Percentiles rank a stretch among this genome's conserved stretches.
phyloP scores from a whole-genome alignment of 2,888 invertebrate genomes.

The Glyphotaelius pellucidus region DNA sequence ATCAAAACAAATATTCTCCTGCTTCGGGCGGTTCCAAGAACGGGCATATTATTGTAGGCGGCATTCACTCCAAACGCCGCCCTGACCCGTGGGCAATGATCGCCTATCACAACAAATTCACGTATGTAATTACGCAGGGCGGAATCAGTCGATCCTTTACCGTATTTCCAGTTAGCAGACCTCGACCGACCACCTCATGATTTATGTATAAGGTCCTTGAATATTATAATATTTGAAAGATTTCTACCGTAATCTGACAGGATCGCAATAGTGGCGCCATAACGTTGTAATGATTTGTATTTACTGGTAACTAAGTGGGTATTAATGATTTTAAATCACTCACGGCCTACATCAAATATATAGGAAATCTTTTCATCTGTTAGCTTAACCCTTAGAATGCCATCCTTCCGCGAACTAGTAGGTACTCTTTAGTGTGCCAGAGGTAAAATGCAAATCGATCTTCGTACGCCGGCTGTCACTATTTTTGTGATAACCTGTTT shows the following conservation, averaged over 20 bases:
- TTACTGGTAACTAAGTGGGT: background rate
- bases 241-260: background rate
- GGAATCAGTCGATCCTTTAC: background rate
- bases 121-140: constrained; percentile 14
- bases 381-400: background rate
- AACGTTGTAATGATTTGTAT: background rate
- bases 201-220: background rate
- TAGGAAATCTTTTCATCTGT: background rate
- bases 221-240: background rate
- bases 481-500: too few species aligned
- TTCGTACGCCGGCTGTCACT: too few species aligned
- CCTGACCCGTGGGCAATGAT: constrained; percentile 41
- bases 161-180: background rate
- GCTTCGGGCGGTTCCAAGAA: constrained; percentile 32
- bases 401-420: too few species aligned
- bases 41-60: constrained; percentile 27
- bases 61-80: background rate
- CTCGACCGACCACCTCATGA: background rate
- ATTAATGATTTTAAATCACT: background rate
- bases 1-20: constrained; percentile 35
- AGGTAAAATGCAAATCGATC: too few species aligned
- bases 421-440: too few species aligned
- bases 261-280: background rate
- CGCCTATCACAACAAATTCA: constrained; percentile 23
- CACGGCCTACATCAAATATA: background rate